Evolutionary conservation across 2,888 invertebrate species (phyloP), one percentile per base, ranked within the genome.

Genomic region (Chloroclysta siterata): DNA sequence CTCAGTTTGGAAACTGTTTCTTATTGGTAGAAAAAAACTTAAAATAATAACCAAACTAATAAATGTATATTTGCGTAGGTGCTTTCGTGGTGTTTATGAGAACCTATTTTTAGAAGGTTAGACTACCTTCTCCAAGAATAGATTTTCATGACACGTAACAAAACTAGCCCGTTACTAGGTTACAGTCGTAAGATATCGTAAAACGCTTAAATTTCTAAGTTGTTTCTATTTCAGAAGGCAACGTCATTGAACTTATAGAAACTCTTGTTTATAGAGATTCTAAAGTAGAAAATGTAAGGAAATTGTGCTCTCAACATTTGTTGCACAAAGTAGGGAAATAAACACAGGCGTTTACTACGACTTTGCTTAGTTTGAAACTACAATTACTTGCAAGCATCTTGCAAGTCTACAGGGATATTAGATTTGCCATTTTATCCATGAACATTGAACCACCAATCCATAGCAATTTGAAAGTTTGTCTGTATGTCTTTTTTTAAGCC

Each of bases 171-270:
- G 22, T 22, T 39, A 33, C 33, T 33, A 33, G 14, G 46, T 47
- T 33, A 50, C 29, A 29, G 42, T 54, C 29, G 46, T 39, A 60
- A 52, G 46, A 57, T 48, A 65, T 56, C 61, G 29, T 59, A 65
- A 48, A 54, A 50, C 39, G 22, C 28, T 42, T 56, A 59, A 60
- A 53, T 22, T 39, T 22, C 3, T 5, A 61, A 62, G 17, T 66
- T 66, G 60, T 68, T 60, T 60, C 39, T 60, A 28, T 57, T 64
- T 53, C 28, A 60, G 57, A 46, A 28, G 13, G 33, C 61, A 48
- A 44, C 48, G 55, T 52, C 58, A 46, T 63, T 56, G 64, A 42
- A 53, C 57, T 57, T 56, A 56, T 60, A 59, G 22, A 60, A 60
- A 63, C 17, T n/a, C 2, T 11, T 58, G 53, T 63, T 61, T 66